A percentile compares a stretch with the other conserved stretches of the same genome.
Evolutionary conservation across 2,888 invertebrate species (phyloP).

Genomic region (Drosophila affinis): DNA sequence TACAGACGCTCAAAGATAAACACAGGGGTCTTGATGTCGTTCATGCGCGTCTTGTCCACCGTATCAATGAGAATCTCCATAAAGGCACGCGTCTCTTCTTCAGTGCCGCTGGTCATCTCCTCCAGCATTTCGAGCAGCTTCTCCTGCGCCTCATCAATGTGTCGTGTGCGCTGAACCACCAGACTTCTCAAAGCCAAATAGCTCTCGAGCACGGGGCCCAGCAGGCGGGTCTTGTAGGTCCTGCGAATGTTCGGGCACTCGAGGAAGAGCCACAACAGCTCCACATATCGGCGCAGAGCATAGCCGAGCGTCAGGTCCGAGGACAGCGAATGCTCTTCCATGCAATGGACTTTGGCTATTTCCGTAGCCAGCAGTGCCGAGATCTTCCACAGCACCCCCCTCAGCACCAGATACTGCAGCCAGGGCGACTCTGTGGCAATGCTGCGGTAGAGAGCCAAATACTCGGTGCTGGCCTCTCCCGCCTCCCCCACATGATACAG

Average conservation of each 20-base stretch:
- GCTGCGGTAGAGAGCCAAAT: constrained; percentile 92
- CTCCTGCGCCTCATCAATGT: constrained; percentile 98
- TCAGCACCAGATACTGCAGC: constrained; percentile 96
- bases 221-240: constrained; percentile 94
- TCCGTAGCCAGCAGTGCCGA: constrained; percentile 94
- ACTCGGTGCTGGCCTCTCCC: constrained; percentile 97
- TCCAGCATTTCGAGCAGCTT: constrained; percentile 95
- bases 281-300: constrained; percentile 94
- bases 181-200: constrained; percentile 95
- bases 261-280: constrained; percentile 93
- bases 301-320: constrained; percentile 97
- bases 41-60: constrained; percentile 94
- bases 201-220: constrained; percentile 91
- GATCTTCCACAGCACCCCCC: constrained; percentile 92
- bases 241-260: constrained; percentile 94
- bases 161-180: constrained; percentile 96
- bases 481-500: constrained; percentile 93
- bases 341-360: constrained; percentile 92
- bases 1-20: constrained; percentile 98
- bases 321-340: constrained; percentile 96
- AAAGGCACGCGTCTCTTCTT: constrained; percentile 97
- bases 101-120: constrained; percentile 97
- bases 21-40: constrained; percentile 97
- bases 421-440: constrained; percentile 94
- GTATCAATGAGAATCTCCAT: constrained; percentile 99